phyloP scores from a whole-genome alignment of 2,113 vertebrate genomes.

The Epinephelus cyanopodus region DNA sequence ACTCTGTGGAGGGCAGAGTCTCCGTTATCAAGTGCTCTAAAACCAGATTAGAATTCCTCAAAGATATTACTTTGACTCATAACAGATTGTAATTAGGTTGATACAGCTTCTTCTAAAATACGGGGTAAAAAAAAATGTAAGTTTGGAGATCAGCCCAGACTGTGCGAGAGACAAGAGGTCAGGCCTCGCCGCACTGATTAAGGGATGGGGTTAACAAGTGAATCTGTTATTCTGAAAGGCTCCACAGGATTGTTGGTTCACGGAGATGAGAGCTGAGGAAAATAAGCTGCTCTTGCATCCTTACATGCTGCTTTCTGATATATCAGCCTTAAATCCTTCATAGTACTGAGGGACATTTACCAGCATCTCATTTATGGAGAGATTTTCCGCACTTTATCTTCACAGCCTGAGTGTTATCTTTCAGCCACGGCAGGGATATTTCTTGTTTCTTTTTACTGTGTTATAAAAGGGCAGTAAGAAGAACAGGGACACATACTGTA shows the following conservation, averaged over 20 bases:
- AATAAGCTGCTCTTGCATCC: constrained; percentile 32
- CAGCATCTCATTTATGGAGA: constrained; percentile 45
- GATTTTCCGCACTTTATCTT: constrained; percentile 38
- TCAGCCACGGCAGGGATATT: constrained; percentile 3
- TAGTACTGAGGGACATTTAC: constrained; percentile 29
- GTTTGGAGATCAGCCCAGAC: constrained; percentile 25
- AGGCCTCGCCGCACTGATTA: constrained; percentile 26
- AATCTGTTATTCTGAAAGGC: constrained; percentile 37
- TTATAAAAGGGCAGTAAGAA: constrained; percentile 26
- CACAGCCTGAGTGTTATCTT: constrained; percentile 31
- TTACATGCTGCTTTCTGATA: constrained; percentile 42
- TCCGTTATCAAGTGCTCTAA: constrained; percentile 15
- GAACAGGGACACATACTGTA: constrained; percentile 1
- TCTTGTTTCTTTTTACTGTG: constrained; percentile 32
- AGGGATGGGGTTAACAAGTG: constrained; percentile 21
- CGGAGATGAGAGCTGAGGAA: constrained; percentile 25
- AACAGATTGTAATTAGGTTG: constrained; percentile 50
- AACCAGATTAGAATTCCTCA: constrained; percentile 42
- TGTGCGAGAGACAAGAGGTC: constrained; percentile 28
- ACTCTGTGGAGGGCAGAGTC: constrained; percentile 20
- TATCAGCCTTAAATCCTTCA: constrained; percentile 51
- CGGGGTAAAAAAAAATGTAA: constrained; percentile 14
- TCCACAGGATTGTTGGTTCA: constrained; percentile 31
- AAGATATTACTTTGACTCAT: constrained; percentile 40
- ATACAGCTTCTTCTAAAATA: constrained; percentile 35